A percentile compares a stretch with the other conserved stretches of the same genome.
Evolutionary conservation across 92 coral and sea anemone genomes (phyloP).

Genomic region (Heteractis magnifica): DNA sequence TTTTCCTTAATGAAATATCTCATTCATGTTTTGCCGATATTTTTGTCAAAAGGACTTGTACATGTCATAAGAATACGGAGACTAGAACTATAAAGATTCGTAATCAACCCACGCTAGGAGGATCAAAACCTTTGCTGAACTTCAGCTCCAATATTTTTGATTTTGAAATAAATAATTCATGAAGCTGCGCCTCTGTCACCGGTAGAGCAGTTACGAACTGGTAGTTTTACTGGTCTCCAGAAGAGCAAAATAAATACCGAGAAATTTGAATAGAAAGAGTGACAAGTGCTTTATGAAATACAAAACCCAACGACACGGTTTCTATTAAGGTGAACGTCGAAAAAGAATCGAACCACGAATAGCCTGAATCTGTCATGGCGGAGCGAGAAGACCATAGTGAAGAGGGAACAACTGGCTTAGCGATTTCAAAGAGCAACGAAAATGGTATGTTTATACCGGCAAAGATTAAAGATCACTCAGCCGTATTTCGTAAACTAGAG

Average conservation of each 20-base stretch:
- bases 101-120: too few relatives aligned
- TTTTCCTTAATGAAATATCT: too few relatives aligned
- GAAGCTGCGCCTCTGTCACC: not conserved
- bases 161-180: not conserved
- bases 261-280: not conserved
- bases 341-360: not conserved
- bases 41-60: too few relatives aligned
- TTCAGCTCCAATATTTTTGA: too few relatives aligned
- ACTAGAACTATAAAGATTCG: too few relatives aligned
- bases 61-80: too few relatives aligned
- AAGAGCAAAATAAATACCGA: not conserved
- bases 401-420: not conserved
- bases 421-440: not conserved
- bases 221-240: not conserved
- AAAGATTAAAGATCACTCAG: not conserved
- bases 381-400: not conserved
- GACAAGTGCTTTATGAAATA: not conserved
- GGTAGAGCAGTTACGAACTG: not conserved
- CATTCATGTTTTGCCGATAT: too few relatives aligned
- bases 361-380: not conserved
- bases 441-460: not conserved
- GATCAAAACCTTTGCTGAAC: not conserved
- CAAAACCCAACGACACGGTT: not conserved
- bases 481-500: not conserved
- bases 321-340: too few relatives aligned